Conservation (phyloP, 2,888 invertebrate species). For the Halictus quadricinctus region DNA sequence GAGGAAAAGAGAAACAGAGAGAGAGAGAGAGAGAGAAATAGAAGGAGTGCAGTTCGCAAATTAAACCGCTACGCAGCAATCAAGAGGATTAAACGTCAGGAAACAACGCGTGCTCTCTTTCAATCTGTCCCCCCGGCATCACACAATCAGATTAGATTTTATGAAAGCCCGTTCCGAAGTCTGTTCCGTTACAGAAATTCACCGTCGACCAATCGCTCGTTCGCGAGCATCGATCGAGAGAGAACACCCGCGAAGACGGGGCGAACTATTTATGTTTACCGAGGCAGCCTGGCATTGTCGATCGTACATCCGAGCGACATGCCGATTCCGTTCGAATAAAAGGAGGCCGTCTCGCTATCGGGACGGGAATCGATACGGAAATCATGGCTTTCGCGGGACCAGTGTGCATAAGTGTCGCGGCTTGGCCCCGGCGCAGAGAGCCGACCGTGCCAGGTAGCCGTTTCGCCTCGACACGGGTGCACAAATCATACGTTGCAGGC, state of each 20-base stretch:
- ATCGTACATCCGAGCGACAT: constrained; percentile 27
- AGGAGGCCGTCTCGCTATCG: constrained; percentile 49
- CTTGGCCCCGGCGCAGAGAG: not conserved
- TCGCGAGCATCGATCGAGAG: not conserved
- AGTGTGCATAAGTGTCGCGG: constrained; percentile 20
- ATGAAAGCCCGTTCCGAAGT: constrained; percentile 8
- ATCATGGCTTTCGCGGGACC: constrained; percentile 23
- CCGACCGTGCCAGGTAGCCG: constrained; percentile 59
- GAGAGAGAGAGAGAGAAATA: not conserved
- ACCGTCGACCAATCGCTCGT: constrained; percentile 11
- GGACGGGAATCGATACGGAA: constrained; percentile 54
- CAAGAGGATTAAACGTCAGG: constrained; percentile 44
- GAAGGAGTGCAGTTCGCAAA: constrained; percentile 64
- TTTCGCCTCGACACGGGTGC: constrained; percentile 47
- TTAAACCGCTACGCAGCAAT: constrained; percentile 63
- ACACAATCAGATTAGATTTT: constrained; percentile 39
- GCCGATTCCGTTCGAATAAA: constrained; percentile 38
- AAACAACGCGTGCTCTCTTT: constrained; percentile 24
- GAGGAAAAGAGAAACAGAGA: not conserved
- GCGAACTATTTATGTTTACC: constrained; percentile 21
- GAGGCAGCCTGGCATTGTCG: constrained; percentile 30
- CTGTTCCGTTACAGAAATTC: not conserved
- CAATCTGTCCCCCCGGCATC: constrained; percentile 31
- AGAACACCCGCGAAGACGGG: constrained; percentile 16
- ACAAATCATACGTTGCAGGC: constrained; percentile 66